These are phyloP conservation scores for Phocides pigmalion DNA, from an alignment of 1,140 invertebrate species.

Conservation along the genomic window DNA sequence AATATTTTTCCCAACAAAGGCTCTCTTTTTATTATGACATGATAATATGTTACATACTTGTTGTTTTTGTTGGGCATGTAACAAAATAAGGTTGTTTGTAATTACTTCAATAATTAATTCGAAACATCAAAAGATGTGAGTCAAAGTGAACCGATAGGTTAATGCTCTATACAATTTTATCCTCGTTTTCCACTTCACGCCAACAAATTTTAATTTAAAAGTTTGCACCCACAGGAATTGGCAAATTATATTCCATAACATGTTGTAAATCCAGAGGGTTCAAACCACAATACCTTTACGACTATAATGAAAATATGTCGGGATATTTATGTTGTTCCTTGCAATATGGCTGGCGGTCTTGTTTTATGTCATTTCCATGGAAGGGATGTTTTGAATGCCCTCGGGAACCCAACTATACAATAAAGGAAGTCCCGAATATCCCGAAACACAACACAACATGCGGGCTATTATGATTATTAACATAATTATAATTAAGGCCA, in stretches of 20 bases:
- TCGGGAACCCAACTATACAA: neutral
- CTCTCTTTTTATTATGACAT: too few relatives aligned
- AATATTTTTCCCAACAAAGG: too few relatives aligned
- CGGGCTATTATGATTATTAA: too few relatives aligned
- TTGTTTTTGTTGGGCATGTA: too few relatives aligned
- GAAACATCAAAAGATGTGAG: too few relatives aligned
- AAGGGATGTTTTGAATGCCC: conserved; percentile 9
- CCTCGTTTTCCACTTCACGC: neutral
- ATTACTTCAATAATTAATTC: too few relatives aligned
- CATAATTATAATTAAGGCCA: too few relatives aligned
- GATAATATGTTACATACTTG: too few relatives aligned
- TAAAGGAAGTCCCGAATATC: neutral
- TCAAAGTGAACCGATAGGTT: too few relatives aligned
- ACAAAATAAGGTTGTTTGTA: too few relatives aligned
- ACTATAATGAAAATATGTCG: conserved; percentile 27
- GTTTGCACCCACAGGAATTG: conserved; percentile 6
- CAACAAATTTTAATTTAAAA: conserved; percentile 26
- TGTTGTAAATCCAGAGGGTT: conserved; percentile 6
- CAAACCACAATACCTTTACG: conserved; percentile 21
- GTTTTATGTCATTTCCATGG: conserved; percentile 6
- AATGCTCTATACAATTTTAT: too few relatives aligned
- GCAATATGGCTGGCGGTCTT: conserved; percentile 5
- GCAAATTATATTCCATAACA: conserved; percentile 17
- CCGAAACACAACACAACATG: neutral
- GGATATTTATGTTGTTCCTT: conserved; percentile 10